Base-by-base conservation (phyloP, 92 coral and sea anemone genomes). In the Anthopleura xanthogrammica region DNA sequence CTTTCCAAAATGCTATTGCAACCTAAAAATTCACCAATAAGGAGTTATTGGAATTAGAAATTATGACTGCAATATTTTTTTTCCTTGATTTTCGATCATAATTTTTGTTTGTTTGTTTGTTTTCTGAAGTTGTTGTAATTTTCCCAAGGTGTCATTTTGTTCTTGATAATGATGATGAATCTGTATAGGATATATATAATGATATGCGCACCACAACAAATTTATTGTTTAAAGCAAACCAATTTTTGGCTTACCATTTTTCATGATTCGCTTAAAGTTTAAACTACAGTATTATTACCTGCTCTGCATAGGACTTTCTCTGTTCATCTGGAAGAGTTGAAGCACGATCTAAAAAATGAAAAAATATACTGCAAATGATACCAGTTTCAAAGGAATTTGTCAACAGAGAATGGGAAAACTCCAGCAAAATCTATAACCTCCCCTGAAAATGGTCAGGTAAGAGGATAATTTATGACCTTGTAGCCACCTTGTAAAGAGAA, bases 1-100 rank as follows among this genome's bases (percentile, higher is more conserved):
- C 97, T 79, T 89, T 87, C 98, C 98, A 95, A 82, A 95, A 95
- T 48, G 98, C 98, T 48, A 95, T 84, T 39, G 98, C 98, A 65
- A 95, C 97, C 97, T 92, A 46, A 56, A n/a, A 57, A 57, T 22
- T 24, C 41, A n/a, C 4, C 16, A 81, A 71, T 17, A 52, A 54
- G 8, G n/a, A 20, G 20, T 8, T 20, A 62, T 20, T 62, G 11
- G 2, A 3, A 62, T 8, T 7, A n/a, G 9, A 62, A 7, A 23
- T 8, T 23, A 16, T 60, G 7, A 17, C n/a, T 60, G n/a, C 20
- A 20, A 36, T 62, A 1, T 20, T 36, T 68, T n/a, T 64, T 29
- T 57, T 23, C 7, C 46, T 23, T 9, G 17, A 16, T 23, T 29
- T 0, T 29, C 0, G 7, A 6, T 23, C 29, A 62, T 2, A 20